phyloP scores from a whole-genome alignment of 2,113 vertebrate genomes.

The Myiozetetes cayanensis region DNA sequence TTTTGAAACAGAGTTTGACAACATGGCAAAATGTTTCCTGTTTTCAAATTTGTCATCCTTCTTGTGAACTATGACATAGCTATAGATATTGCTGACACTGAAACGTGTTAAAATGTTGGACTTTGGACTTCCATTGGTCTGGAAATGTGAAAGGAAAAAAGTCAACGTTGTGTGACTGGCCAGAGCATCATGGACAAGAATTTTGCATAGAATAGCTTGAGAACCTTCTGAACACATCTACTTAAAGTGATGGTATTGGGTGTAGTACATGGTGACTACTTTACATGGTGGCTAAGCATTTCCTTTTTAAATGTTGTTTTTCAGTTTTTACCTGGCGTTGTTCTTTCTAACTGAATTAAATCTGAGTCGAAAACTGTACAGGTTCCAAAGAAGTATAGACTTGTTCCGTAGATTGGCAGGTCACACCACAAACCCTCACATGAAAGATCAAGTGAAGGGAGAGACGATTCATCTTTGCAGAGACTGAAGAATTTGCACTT shows the following conservation, averaged over 20 bases:
- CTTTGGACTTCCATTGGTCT: neutral
- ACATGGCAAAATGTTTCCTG: accelerated
- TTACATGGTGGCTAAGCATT: neutral
- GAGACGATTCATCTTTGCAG: neutral
- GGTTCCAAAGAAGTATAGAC: neutral
- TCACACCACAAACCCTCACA: neutral
- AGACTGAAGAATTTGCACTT: neutral
- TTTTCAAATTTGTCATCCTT: neutral
- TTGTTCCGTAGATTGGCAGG: neutral
- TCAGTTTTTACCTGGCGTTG: neutral
- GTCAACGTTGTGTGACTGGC: neutral
- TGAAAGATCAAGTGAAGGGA: neutral
- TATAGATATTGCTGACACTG: neutral
- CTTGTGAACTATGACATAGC: neutral
- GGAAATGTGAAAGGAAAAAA: neutral
- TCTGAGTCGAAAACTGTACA: neutral
- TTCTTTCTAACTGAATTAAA: neutral
- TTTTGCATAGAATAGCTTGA: neutral
- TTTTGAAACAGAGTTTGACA: neutral
- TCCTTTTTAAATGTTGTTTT: neutral
- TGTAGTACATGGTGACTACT: neutral
- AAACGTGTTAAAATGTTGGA: neutral
- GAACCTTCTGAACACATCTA: neutral
- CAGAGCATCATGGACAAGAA: neutral
- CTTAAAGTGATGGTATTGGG: neutral